Evolutionary conservation across 1,140 invertebrate genomes (phyloP).

Genomic region (Aphaenogaster ashmeadi): DNA sequence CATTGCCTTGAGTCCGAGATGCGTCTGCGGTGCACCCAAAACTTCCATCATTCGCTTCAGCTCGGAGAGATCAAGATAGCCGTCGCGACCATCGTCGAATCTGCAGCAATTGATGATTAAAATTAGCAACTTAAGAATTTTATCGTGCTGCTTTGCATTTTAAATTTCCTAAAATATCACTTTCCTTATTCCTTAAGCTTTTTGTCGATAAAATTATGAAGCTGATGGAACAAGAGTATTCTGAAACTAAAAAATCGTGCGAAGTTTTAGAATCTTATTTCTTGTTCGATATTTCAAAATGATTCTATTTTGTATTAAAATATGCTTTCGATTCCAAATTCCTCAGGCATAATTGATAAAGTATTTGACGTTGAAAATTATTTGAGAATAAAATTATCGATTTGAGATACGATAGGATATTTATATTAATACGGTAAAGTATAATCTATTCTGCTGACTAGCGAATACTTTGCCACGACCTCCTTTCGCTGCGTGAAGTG

Average conservation of each 20-base stretch:
- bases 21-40: conserved; percentile 97
- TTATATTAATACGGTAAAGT: background rate
- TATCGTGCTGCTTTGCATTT: background rate
- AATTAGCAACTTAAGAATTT: conserved; percentile 24
- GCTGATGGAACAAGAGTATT: background rate
- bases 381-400: background rate
- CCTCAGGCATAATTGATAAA: background rate
- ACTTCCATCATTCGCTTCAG: conserved; percentile 99
- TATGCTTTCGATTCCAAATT: background rate
- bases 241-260: background rate
- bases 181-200: background rate
- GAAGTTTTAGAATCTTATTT: background rate
- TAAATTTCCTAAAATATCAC: background rate
- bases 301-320: background rate
- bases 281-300: background rate
- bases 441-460: conserved; percentile 37
- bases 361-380: background rate
- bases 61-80: conserved; percentile 95
- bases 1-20: conserved; percentile 97
- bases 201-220: background rate
- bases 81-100: conserved; percentile 96
- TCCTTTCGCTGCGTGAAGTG: conserved; percentile 30
- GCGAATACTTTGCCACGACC: conserved; percentile 33
- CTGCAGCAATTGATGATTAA: conserved; percentile 88
- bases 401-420: background rate